phyloP scores from a whole-genome alignment of 2,888 invertebrate genomes.

The Drosophila eohydei region DNA sequence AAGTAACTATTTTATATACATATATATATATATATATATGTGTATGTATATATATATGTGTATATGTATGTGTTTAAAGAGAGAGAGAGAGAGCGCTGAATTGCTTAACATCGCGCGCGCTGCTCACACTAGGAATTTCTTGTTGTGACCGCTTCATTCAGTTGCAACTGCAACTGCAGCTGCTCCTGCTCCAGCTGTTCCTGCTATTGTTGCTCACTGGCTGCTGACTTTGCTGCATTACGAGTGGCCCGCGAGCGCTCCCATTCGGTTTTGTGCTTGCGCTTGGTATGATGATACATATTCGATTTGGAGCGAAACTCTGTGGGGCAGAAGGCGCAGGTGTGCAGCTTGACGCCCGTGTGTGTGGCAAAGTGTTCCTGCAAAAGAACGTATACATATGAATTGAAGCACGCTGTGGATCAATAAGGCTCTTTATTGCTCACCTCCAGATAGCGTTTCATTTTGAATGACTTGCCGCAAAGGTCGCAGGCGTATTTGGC shows the following conservation, averaged over 20 bases:
- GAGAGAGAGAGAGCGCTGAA: constrained; percentile 7
- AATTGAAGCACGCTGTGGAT: neutral
- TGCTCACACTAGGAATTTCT: constrained; percentile 35
- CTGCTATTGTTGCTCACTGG: constrained; percentile 28
- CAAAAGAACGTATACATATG: neutral
- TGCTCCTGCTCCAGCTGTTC: neutral
- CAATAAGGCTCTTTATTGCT: neutral
- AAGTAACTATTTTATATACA: constrained; percentile 54
- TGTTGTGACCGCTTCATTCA: constrained; percentile 17
- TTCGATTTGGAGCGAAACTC: constrained; percentile 82
- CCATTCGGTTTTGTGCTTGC: constrained; percentile 80
- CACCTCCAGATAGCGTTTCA: constrained; percentile 78
- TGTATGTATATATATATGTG: constrained; percentile 10
- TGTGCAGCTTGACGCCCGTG: constrained; percentile 79
- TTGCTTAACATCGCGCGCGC: neutral
- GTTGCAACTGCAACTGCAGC: neutral
- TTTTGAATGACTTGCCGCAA: constrained; percentile 80
- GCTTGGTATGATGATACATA: constrained; percentile 82
- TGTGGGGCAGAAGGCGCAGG: constrained; percentile 81
- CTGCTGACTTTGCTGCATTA: constrained; percentile 52
- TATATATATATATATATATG: constrained; percentile 9
- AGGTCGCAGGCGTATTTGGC: constrained; percentile 75
- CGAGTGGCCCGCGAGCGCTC: constrained; percentile 73
- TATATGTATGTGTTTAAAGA: neutral
- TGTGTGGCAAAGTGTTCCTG: constrained; percentile 82